Base-by-base conservation (phyloP, 2,888 invertebrate species). In the Cylindroiulus punctatus region DNA sequence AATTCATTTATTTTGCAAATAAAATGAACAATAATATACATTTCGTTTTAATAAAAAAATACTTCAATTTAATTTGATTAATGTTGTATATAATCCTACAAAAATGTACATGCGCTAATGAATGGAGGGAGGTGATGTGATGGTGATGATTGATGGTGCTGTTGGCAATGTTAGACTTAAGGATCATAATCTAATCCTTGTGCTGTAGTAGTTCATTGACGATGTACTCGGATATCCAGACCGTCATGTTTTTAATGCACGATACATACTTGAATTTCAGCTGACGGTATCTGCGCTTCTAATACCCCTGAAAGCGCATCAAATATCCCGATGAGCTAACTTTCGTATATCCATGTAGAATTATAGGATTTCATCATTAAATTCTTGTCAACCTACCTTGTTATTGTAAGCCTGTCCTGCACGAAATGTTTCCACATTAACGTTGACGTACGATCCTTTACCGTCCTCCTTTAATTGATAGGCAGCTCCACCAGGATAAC, bases 401-500 rank as follows among this genome's bases (percentile, higher is more conserved):
- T 86, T 81, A 65, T 85, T 85, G 40, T 86, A 81, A 8, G 42
- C 81, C 7, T 52, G 26, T 84, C 87, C 87, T 19, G 85, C 87
- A 22, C 87, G 76, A 81, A 32, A 87, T 32, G 87, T 87, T 52
- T 87, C 87, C n/a, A 87, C 87, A 19, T 87, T 87, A 3, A 87
- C 87, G 81, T 87, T 81, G 26, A 87, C 87, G 65, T 87, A 32
- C 4, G 87, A 87, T 14, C 87, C 87, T 81, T 65, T 81, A 5
- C 87, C 87, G 17, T 87, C 47, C 42, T 87, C 87, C 19, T 87
- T 87, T 10, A 87, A 40, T 26, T 76, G 81, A 36, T 85, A 87
- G 32, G 87, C 84, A 47, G 87, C 87, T 81, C 87, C 87, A 85
- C 87, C 87, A 17, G 87, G 87, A 36, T 81, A 87, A 32, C 87